Evolutionary conservation across 1,140 invertebrate species (phyloP), one percentile per base, ranked within the genome.

Genomic region (Cherax destructor): DNA sequence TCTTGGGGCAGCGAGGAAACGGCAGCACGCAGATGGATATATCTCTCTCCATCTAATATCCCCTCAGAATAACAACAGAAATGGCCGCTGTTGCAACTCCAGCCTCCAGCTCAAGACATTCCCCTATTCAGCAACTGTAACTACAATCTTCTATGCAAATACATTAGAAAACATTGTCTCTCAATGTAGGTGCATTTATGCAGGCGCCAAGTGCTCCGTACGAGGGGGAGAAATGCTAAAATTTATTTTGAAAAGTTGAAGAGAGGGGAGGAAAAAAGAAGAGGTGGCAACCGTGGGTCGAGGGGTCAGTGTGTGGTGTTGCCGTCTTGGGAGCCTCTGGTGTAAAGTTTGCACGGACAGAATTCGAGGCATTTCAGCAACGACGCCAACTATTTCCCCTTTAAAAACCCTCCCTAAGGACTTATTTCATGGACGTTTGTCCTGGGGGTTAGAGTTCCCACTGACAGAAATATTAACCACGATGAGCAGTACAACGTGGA

Each of bases 1-100:
- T 87, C 76, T 56, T 30, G 21, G 56, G 24, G 21, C 18, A 87
- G 85, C 85, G 85, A 65, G 85, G 85, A 87, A 79, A 87, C 52
- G 85, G 85, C 85, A 78, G 16, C 61, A 87, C 76, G 85, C 52
- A 59, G 85, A 87, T 79, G 85, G 85, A 59, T 30, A 87, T 87
- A 79, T 87, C 79, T 87, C 85, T 78, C 76, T 50, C 76, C 24
- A 9, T 87, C 52, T 87, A 79, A 87, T 87, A 87, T 87, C 74
- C 85, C 30, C 30, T 79, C 85, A 79, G 85, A 87, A 86, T 86
- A 86, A 86, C 84, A 86, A 86, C 65, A 65, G 84, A 56, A 72
- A 76, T 86, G 84, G 85, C 85, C 52, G 61, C 61, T 56, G 52
- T 56, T 56, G 52, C 52, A 7, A 56, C 52, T 13, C 7, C 52